phyloP scores from a whole-genome alignment of 2,113 vertebrate genomes.

The Crocuta crocuta region DNA sequence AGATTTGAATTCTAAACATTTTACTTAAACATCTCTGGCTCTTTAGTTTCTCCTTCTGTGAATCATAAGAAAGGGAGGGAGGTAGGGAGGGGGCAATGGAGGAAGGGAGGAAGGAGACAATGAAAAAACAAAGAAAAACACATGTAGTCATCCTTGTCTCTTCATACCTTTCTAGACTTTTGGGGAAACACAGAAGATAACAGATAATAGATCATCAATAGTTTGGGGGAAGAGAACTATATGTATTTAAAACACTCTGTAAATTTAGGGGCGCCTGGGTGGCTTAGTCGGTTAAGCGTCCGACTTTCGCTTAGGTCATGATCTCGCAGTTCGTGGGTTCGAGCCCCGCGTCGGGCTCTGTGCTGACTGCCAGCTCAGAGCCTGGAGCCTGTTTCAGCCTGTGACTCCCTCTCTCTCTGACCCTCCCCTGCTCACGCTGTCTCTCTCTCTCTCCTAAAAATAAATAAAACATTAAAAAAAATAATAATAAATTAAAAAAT shows the following conservation, averaged over 20 bases:
- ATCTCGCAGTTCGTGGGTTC: no score
- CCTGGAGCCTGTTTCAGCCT: no score
- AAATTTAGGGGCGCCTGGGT: no score
- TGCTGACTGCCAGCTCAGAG: no score
- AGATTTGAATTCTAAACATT: conserved; percentile 30
- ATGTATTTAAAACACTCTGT: not conserved
- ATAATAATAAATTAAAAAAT: no score
- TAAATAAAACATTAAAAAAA: no score
- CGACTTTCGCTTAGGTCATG: no score
- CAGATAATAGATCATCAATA: conserved; percentile 6
- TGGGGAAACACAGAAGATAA: not conserved
- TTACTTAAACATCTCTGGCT: not conserved
- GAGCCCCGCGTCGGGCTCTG: no score
- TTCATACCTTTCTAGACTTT: not conserved
- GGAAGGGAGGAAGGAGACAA: not conserved
- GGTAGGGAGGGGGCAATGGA: not conserved
- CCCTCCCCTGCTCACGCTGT: no score
- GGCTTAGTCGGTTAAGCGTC: no score
- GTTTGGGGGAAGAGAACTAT: not conserved
- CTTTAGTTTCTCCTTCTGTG: conserved; percentile 1
- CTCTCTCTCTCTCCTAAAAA: no score
- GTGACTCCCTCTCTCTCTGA: no score
- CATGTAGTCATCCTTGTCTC: not conserved
- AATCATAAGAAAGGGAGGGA: not conserved
- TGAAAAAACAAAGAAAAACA: not conserved